These are phyloP conservation scores for Cyclargus thomasi DNA, from an alignment of 1,140 invertebrate species.

Conservation along the genomic window DNA sequence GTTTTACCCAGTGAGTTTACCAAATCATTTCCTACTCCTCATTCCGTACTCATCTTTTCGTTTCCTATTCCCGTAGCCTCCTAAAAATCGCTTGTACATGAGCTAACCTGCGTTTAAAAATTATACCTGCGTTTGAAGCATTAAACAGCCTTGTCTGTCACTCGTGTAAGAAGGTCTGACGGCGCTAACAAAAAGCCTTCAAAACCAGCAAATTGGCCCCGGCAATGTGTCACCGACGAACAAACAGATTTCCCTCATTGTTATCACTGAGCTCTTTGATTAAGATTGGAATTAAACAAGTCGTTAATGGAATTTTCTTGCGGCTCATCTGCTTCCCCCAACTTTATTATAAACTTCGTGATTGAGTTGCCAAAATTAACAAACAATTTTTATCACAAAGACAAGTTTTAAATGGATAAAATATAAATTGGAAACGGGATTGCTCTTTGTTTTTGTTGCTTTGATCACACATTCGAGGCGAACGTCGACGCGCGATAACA, in stretches of 20 bases:
- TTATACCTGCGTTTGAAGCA: too few species aligned
- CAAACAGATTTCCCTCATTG: slow-evolving; percentile 25
- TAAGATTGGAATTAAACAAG: slow-evolving; percentile 36
- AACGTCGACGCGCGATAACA: too few species aligned
- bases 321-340: slow-evolving; percentile 16
- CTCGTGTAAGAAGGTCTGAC: not conserved
- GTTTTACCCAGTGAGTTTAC: too few species aligned
- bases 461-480: not conserved
- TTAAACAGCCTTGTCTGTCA: too few species aligned
- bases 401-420: slow-evolving; percentile 3
- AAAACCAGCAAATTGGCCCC: not conserved
- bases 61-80: too few species aligned
- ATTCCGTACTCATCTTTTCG: too few species aligned
- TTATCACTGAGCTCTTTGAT: slow-evolving; percentile 29
- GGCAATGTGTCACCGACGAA: slow-evolving; percentile 23
- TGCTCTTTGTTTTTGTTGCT: not conserved
- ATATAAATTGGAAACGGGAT: not conserved
- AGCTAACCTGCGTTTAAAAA: too few species aligned
- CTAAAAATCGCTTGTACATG: not conserved
- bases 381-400: not conserved
- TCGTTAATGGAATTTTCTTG: slow-evolving; percentile 29
- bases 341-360: slow-evolving; percentile 21
- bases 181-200: not conserved
- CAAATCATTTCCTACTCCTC: too few species aligned
- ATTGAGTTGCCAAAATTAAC: slow-evolving; percentile 16